Percentiles rank a stretch among this genome's conserved stretches.
Conservation (phyloP, 2,113 vertebrate genomes). For the Narcine bancroftii region DNA sequence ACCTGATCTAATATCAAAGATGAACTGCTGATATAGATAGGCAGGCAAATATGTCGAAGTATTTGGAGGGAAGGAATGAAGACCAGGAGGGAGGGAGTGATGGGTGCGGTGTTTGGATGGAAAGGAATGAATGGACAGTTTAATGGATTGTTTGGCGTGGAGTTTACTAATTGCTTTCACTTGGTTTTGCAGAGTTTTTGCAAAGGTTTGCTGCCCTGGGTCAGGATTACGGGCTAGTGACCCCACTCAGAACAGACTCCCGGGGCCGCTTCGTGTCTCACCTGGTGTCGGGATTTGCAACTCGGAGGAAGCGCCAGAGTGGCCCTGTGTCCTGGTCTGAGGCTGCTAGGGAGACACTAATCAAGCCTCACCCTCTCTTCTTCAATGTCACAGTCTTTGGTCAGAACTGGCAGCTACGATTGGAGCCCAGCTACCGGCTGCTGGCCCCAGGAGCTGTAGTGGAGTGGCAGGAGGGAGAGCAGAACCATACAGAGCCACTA, state of each 20-base stretch:
- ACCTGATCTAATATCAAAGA: no score
- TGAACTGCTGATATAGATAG: no score
- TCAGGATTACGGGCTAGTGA: conserved; percentile 76
- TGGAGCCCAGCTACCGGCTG: conserved; percentile 68
- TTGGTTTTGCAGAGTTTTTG: neutral
- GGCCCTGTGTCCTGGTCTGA: conserved; percentile 52
- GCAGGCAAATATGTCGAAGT: no score
- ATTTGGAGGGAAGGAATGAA: neutral
- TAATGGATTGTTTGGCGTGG: neutral
- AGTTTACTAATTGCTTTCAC: neutral
- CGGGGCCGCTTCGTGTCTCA: conserved; percentile 80
- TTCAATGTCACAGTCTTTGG: conserved; percentile 89
- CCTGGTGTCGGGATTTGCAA: conserved; percentile 72
- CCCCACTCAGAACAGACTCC: conserved; percentile 75
- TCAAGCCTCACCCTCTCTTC: conserved; percentile 60
- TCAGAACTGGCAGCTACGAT: conserved; percentile 80
- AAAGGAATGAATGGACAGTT: neutral
- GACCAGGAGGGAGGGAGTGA: neutral
- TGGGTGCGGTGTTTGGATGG: neutral
- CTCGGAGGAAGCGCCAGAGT: conserved; percentile 58
- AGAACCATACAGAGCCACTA: conserved; percentile 62
- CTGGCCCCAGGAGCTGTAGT: conserved; percentile 76
- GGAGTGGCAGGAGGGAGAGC: conserved; percentile 74
- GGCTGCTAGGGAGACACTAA: conserved; percentile 40
- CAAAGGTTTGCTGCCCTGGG: neutral